Base-by-base conservation (phyloP, 1,140 invertebrate species). In the Reticulitermes speratus region DNA sequence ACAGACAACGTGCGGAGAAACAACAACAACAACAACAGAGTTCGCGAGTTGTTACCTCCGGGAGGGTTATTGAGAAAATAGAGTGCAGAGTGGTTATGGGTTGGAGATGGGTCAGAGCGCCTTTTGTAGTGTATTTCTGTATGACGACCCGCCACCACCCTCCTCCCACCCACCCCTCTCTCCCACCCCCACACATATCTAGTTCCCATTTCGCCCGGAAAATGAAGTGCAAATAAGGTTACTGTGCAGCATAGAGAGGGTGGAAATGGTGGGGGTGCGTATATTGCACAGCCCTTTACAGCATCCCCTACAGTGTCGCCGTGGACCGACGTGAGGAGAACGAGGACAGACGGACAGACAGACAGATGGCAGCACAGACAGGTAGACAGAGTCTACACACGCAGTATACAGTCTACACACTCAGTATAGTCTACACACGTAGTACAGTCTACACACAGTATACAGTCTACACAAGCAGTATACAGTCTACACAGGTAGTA, bases 221-320 rank as follows among this genome's bases (percentile, higher is more conserved):
- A 75, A 75, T 75, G 65, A 75, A 75, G 65, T 75, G 65, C 65
- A 75, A 75, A 75, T 75, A 75, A 75, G 65, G 65, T 75, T 75
- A 75, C 65, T 25, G 30, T 75, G n/a, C 65, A 75, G 65, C 65
- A 25, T 2, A 75, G 65, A 75, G 65, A 30, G 65, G 65, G 65
- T 75, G 65, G 65, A 14, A 30, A 9, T 75, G 65, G 65, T 19
- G 65, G 65, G 65, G 25, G 2, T 75, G 65, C 65, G 25, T 75
- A 30, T 75, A 75, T 30, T 75, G 25, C 65, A 75, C n/a, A 75
- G n/a, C 65, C 65, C 65, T 75, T 75, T 25, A 75, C n/a, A 75
- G 65, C 65, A 75, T 30, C 65, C 65, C 65, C 65, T 69, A 8
- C 65, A 30, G 8, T 75, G 65, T 75, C 65, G n/a, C 14, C 65